phyloP scores from a whole-genome alignment of 2,888 invertebrate genomes.

The Morinoia aosen region DNA sequence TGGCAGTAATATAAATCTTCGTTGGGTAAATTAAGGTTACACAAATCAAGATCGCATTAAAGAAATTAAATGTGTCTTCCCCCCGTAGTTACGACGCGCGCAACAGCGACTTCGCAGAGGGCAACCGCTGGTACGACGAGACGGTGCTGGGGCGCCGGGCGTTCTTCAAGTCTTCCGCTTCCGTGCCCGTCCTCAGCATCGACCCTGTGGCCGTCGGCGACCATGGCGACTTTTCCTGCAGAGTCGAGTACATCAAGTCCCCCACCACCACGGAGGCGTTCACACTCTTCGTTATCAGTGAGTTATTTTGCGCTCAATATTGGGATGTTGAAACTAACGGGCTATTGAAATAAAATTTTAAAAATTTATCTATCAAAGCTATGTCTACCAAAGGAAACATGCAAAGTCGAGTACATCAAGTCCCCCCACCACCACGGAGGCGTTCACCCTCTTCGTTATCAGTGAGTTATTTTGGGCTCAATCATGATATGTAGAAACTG shows the following conservation, averaged over 20 bases:
- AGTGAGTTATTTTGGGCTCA: not conserved
- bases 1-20: too few relatives aligned
- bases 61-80: too few relatives aligned
- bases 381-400: not conserved
- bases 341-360: too few relatives aligned
- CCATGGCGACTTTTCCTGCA: conserved; percentile 64
- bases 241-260: conserved; percentile 63
- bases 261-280: conserved; percentile 60
- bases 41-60: too few relatives aligned
- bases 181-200: conserved; percentile 61
- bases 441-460: conserved; percentile 63
- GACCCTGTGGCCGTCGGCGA: conserved; percentile 62
- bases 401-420: conserved; percentile 62
- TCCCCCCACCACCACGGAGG: conserved; percentile 61
- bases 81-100: conserved; percentile 77
- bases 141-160: conserved; percentile 88
- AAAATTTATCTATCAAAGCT: too few relatives aligned
- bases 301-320: conserved; percentile 20
- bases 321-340: not conserved
- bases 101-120: conserved; percentile 83
- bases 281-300: conserved; percentile 64
- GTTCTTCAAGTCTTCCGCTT: conserved; percentile 72
- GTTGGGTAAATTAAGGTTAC: too few relatives aligned
- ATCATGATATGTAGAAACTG: not conserved
- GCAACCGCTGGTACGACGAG: conserved; percentile 91